phyloP scores from a whole-genome alignment of 1,140 invertebrate genomes.

The Papilio aristodemus region DNA sequence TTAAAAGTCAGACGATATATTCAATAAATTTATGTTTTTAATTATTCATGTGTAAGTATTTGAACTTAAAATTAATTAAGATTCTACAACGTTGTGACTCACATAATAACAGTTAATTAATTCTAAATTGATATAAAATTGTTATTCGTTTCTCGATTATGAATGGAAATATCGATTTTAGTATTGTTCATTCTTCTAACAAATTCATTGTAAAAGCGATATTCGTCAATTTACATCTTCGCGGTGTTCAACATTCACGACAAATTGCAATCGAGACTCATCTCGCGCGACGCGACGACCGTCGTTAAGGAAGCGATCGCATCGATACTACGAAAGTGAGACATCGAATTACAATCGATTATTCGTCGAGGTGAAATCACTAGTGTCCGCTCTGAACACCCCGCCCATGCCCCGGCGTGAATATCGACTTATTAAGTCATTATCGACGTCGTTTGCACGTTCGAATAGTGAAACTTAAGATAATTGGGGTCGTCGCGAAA shows the following conservation, averaged over 20 bases:
- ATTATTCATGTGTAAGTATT: not conserved
- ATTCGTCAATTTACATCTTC: not conserved
- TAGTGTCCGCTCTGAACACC: constrained; percentile 31
- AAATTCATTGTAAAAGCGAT: no score
- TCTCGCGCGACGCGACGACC: not conserved
- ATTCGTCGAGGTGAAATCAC: constrained; percentile 36
- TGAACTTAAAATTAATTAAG: not conserved
- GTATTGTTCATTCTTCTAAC: no score
- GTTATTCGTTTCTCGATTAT: not conserved
- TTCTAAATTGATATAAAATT: not conserved
- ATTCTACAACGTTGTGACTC: not conserved
- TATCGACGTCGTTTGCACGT: constrained; percentile 35
- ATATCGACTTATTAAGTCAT: constrained; percentile 44
- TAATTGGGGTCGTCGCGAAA: constrained; percentile 30
- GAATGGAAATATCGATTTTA: not conserved
- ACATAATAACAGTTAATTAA: not conserved
- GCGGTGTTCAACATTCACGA: constrained; percentile 3
- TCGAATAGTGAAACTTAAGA: constrained; percentile 20
- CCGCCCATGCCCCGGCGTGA: constrained; percentile 36
- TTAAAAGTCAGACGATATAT: not conserved
- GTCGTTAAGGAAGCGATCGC: constrained; percentile 28
- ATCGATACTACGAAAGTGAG: constrained; percentile 39
- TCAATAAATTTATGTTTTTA: not conserved
- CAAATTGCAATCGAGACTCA: constrained; percentile 25
- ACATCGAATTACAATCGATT: constrained; percentile 45